Evolutionary conservation across 2,797 vertebrate species (phyloP), one percentile per base, ranked within the genome.

Genomic region (Petrocephalus sullivani): DNA sequence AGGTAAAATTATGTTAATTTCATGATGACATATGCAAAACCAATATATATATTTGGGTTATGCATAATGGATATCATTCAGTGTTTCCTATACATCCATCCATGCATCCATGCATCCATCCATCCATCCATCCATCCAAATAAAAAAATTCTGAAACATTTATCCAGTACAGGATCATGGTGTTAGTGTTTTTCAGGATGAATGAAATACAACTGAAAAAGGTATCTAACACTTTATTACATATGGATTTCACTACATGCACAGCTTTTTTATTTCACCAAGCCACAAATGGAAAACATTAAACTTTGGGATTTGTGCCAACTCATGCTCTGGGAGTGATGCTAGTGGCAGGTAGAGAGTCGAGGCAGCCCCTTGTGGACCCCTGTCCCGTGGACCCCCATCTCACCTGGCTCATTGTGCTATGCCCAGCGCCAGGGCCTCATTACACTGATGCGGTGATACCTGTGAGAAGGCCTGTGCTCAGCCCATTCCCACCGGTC

Each of bases 401-500:
- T 37, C 85, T 86, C 85, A 86, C 85, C 85, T 86, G 85, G 56
- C 28, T 56, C 54, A 10, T 46, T 12, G 2, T 3, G 19, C 28
- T 4, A 51, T 67, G 33, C 21, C 60, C 46, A 58, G 14, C 10
- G 7, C 5, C 23, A 58, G 46, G 19, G 56, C 23, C 87, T 57
- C 82, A 71, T 88, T 88, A 85, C 81, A 37, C 54, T 61, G 54
- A 83, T 85, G 81, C 53, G 57, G 49, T 95, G 95, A 95, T 95
- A 96, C 95, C 95, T 96, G 96, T 96, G 96, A 95, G 95, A 96
- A 96, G 93, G 92, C 92, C 91, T 90, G 91, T 90, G 89, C 83
- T 12, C 87, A 61, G 92, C 86, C 90, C 90, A 92, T 95, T 96
- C 95, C 95, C 95, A 92, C 91, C 90, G 83, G 61, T 87, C 41